phyloP scores from a whole-genome alignment of 2,113 vertebrate genomes.

The Patagioenas fasciata region DNA sequence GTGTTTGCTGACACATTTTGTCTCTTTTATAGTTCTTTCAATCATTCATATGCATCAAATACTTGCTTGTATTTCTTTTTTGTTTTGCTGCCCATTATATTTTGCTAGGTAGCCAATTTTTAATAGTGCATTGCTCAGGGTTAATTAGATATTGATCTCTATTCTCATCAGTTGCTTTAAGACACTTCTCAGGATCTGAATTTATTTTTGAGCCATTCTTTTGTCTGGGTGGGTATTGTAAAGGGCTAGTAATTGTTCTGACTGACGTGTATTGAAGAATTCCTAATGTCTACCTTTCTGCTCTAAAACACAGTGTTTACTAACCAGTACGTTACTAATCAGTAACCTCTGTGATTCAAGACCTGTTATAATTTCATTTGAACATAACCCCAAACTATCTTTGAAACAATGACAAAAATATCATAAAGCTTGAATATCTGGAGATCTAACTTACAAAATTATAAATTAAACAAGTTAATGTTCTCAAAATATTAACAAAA shows the following conservation, averaged over 20 bases:
- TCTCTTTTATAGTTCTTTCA: conserved; percentile 1
- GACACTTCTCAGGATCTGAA: conserved; percentile 35
- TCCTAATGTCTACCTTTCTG: background rate
- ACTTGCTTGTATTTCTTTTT: background rate
- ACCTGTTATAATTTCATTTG: background rate
- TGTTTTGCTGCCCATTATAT: background rate
- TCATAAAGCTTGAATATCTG: background rate
- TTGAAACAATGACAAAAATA: background rate
- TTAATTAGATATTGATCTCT: conserved; percentile 59
- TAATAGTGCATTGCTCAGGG: background rate
- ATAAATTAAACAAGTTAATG: background rate
- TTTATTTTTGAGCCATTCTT: background rate
- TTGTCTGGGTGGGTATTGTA: background rate
- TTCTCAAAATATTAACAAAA: background rate
- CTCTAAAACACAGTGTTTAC: background rate
- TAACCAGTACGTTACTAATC: background rate
- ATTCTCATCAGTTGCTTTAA: background rate
- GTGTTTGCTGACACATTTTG: background rate
- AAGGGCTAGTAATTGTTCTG: background rate
- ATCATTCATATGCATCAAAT: background rate
- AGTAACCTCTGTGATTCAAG: background rate
- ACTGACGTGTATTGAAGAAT: background rate
- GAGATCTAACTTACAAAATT: background rate
- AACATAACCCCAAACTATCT: background rate
- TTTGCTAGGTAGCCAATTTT: conserved; percentile 10